These are phyloP conservation scores for Sapayoa aenigma DNA, from an alignment of 2,113 vertebrate species.

Conservation along the genomic window DNA sequence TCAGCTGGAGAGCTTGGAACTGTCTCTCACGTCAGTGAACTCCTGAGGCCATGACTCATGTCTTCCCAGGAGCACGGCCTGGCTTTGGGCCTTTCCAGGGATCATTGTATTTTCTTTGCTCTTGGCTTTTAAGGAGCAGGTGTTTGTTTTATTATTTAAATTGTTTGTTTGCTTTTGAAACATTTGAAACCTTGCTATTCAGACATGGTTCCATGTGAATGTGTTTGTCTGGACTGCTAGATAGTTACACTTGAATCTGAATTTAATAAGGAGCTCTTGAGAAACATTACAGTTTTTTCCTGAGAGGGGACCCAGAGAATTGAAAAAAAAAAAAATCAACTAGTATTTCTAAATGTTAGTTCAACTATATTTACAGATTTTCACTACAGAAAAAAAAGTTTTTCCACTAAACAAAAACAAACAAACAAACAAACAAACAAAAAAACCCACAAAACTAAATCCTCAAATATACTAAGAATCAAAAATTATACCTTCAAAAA, in stretches of 20 bases:
- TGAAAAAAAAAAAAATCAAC: neutral
- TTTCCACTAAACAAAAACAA: neutral
- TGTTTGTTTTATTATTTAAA: constrained; percentile 34
- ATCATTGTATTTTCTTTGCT: neutral
- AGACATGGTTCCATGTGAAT: neutral
- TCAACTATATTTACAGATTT: neutral
- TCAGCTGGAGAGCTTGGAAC: neutral
- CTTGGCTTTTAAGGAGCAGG: constrained; percentile 12
- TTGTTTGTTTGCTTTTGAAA: neutral
- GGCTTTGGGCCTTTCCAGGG: neutral
- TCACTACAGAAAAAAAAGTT: neutral
- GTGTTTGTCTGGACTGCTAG: neutral
- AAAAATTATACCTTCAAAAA: neutral
- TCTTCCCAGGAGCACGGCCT: neutral
- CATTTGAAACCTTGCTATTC: neutral
- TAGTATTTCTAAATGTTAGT: neutral
- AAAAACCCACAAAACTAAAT: neutral
- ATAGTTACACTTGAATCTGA: neutral
- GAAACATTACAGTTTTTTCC: neutral
- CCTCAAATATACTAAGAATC: neutral
- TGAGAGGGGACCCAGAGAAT: neutral
- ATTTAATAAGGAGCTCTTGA: neutral
- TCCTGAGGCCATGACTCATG: neutral
- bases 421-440: neutral
- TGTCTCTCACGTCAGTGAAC: neutral